Evolutionary conservation across 1,140 invertebrate species (phyloP).

Genomic region (Sinella curviseta): DNA sequence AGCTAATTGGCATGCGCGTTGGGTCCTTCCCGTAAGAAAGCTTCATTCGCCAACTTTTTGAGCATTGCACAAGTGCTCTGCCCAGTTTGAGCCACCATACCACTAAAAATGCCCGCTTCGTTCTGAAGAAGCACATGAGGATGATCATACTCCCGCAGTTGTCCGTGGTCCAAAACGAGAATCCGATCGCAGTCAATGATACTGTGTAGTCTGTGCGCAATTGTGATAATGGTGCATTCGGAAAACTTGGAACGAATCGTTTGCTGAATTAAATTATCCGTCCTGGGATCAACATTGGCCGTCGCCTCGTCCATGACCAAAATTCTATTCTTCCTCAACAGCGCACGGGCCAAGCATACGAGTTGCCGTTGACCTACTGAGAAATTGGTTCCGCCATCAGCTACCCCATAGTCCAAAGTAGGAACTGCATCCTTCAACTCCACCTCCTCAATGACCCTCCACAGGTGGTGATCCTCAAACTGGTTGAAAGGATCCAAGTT

Average conservation of each 20-base stretch:
- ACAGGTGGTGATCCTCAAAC: constrained; percentile 67
- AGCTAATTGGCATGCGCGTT: too few species aligned
- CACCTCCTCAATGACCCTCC: constrained; percentile 67
- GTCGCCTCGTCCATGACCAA: constrained; percentile 72
- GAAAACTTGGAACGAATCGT: constrained; percentile 72
- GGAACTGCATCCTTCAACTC: constrained; percentile 52
- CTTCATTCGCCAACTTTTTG: too few species aligned
- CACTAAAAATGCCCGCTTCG: constrained; percentile 49
- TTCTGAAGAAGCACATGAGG: constrained; percentile 66
- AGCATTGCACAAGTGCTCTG: too few species aligned
- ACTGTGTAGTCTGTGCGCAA: constrained; percentile 67
- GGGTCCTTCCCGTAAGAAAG: too few species aligned
- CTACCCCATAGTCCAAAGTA: constrained; percentile 52
- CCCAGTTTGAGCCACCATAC: too few species aligned
- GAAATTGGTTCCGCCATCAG: constrained; percentile 57
- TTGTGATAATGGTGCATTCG: constrained; percentile 76
- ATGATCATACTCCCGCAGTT: constrained; percentile 64
- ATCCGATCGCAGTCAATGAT: too few species aligned
- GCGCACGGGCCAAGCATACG: constrained; percentile 60
- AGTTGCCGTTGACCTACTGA: constrained; percentile 59
- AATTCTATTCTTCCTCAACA: constrained; percentile 63
- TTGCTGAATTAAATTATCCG: constrained; percentile 71
- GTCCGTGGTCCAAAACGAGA: not conserved
- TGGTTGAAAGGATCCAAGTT: constrained; percentile 84
- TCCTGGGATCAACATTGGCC: constrained; percentile 68